Evolutionary conservation across 2,113 vertebrate species (phyloP).

Genomic region (Patagioenas fasciata): DNA sequence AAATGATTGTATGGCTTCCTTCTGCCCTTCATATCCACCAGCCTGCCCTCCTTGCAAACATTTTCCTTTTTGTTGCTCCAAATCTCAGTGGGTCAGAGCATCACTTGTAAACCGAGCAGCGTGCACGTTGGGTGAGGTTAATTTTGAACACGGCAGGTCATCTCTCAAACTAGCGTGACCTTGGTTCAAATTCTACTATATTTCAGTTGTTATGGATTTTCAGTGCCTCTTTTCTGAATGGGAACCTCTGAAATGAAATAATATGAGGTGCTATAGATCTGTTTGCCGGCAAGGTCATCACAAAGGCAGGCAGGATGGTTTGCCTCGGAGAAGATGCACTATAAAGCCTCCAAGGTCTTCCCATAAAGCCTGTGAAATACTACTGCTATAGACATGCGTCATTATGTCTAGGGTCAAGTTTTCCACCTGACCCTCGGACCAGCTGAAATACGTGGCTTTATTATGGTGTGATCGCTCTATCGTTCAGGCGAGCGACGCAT

Average conservation of each 20-base stretch:
- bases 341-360: constrained; percentile 17
- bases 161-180: background rate
- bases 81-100: background rate
- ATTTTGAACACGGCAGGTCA: background rate
- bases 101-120: background rate
- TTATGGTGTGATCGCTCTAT: background rate
- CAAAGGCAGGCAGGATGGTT: constrained; percentile 25
- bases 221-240: constrained; percentile 53
- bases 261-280: constrained; percentile 46
- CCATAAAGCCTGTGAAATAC: background rate
- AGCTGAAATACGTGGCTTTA: background rate
- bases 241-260: constrained; percentile 42
- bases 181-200: constrained; percentile 46
- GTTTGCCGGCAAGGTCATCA: constrained; percentile 41
- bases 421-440: background rate
- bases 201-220: constrained; percentile 58
- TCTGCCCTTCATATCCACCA: background rate
- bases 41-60: background rate
- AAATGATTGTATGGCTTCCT: background rate
- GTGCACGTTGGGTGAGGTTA: background rate
- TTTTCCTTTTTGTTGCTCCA: background rate
- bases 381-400: background rate
- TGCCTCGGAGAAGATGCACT: background rate
- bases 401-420: background rate
- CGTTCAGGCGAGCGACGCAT: background rate